These are phyloP conservation scores for Numenius arquata DNA, from an alignment of 2,113 vertebrate species.

Conservation along the genomic window DNA sequence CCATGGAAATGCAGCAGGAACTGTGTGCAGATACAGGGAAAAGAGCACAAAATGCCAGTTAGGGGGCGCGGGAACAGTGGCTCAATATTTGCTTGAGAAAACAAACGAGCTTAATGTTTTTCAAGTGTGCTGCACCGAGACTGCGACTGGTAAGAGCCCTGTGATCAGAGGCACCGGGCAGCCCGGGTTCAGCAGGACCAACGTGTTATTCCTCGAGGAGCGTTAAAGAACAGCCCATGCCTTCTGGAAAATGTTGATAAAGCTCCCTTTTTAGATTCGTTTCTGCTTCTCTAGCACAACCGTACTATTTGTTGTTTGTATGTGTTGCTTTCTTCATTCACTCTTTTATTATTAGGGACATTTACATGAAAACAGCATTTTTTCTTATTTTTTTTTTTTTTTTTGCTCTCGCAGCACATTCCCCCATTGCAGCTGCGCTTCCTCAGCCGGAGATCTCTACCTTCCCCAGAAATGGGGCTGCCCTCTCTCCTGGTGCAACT, in stretches of 20 bases:
- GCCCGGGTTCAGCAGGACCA: not conserved
- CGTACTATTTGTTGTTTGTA: not conserved
- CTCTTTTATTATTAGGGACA: not conserved
- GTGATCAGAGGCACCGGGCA: constrained; percentile 22
- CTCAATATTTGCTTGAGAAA: not conserved
- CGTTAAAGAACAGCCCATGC: constrained; percentile 1
- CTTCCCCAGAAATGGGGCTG: not conserved
- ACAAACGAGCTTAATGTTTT: not conserved
- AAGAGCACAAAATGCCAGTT: not conserved
- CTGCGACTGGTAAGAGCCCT: not conserved
- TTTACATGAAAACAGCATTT: constrained; percentile 27
- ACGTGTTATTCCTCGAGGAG: not conserved
- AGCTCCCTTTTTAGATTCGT: constrained; percentile 22
- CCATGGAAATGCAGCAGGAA: not conserved
- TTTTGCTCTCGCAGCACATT: constrained; percentile 24
- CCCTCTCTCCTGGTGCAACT: not conserved
- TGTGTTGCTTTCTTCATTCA: constrained; percentile 17
- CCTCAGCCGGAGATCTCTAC: not conserved
- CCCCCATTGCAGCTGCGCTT: not conserved
- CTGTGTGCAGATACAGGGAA: not conserved
- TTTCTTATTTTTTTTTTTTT: not conserved
- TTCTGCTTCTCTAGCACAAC: constrained; percentile 56
- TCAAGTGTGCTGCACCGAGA: not conserved
- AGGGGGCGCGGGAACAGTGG: not conserved
- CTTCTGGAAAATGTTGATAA: constrained; percentile 52